Evolutionary conservation across 2,888 invertebrate genomes (phyloP).

Genomic region (Catocala fraxini): DNA sequence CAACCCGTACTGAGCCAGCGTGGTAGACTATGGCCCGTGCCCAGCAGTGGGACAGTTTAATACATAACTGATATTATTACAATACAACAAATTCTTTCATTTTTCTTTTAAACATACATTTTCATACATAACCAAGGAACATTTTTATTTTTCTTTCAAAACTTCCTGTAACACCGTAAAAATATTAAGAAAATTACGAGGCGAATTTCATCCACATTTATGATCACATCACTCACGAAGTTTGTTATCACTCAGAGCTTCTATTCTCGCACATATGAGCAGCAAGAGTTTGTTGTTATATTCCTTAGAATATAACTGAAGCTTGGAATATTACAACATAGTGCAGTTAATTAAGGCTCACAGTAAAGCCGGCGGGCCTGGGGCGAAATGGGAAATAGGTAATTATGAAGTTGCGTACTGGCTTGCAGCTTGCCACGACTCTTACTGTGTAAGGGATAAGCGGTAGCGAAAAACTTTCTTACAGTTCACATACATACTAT

Average conservation of each 20-base stretch:
- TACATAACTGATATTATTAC: too few relatives aligned
- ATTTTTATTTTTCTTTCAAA: too few relatives aligned
- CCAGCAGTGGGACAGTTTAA: too few relatives aligned
- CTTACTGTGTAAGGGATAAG: constrained; percentile 37
- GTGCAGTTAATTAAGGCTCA: constrained; percentile 82
- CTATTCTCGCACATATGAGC: constrained; percentile 20
- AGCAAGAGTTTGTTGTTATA: constrained; percentile 55
- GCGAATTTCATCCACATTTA: not conserved
- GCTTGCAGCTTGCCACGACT: constrained; percentile 68
- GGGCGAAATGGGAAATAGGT: constrained; percentile 85
- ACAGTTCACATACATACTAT: too few relatives aligned
- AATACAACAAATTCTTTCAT: too few relatives aligned
- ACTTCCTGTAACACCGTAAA: too few relatives aligned
- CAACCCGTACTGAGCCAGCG: too few relatives aligned
- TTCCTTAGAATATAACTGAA: constrained; percentile 46
- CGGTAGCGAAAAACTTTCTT: constrained; percentile 32
- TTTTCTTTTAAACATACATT: too few relatives aligned
- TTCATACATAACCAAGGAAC: too few relatives aligned
- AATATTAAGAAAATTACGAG: too few relatives aligned
- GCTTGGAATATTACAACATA: constrained; percentile 63
- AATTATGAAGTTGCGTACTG: constrained; percentile 84
- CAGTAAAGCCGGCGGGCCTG: constrained; percentile 72
- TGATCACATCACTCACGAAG: not conserved
- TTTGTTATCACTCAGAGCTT: constrained; percentile 6
- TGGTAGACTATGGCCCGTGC: too few relatives aligned